Conservation (phyloP, 1,140 invertebrate species). For the Liolophura sinensis region DNA sequence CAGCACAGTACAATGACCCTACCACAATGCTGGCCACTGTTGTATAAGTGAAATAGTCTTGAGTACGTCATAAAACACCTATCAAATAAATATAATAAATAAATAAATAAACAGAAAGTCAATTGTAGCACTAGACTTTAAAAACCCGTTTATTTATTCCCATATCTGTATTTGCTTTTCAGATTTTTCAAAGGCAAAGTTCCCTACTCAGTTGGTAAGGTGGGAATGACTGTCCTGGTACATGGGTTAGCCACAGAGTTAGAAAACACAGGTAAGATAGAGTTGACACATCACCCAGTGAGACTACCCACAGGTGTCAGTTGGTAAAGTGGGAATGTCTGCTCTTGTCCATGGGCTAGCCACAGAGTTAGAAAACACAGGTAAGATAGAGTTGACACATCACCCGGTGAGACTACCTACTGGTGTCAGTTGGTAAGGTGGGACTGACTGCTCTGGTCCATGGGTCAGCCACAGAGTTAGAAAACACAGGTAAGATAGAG, state of each 20-base stretch:
- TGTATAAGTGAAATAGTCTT: too few relatives aligned
- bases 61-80: too few relatives aligned
- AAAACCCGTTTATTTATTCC: background rate
- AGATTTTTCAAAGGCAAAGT: slow-evolving; percentile 50
- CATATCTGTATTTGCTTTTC: slow-evolving; percentile 7
- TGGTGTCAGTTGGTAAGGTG: slow-evolving; percentile 39
- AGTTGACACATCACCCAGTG: too few relatives aligned
- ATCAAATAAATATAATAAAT: too few relatives aligned
- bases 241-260: slow-evolving; percentile 43
- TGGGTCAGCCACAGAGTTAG: slow-evolving; percentile 39
- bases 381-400: too few relatives aligned
- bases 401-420: too few relatives aligned
- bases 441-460: slow-evolving; percentile 41
- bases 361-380: slow-evolving; percentile 35
- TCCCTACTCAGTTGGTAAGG: slow-evolving; percentile 31
- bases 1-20: background rate
- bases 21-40: background rate
- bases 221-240: slow-evolving; percentile 37
- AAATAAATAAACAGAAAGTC: background rate
- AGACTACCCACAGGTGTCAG: too few relatives aligned
- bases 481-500: slow-evolving; percentile 36
- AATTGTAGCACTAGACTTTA: background rate
- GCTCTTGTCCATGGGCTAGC: slow-evolving; percentile 39
- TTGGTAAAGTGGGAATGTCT: slow-evolving; percentile 44
- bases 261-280: slow-evolving; percentile 33